Evolutionary conservation across 2,888 invertebrate species (phyloP), one percentile per base, ranked within the genome.

Genomic region (Lithosia quadra): DNA sequence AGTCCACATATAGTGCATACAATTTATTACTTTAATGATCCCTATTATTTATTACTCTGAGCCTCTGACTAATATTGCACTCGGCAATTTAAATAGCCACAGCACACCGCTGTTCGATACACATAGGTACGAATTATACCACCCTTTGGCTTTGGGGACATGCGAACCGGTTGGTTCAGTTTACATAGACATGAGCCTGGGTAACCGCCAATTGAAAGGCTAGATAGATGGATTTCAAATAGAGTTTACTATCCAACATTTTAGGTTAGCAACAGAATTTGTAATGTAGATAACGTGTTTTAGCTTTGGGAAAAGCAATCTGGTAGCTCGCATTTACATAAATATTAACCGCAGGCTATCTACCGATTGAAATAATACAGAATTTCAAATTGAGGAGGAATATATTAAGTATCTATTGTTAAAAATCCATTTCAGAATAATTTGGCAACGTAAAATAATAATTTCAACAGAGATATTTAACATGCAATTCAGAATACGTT

Each of bases 211-310:
- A 57, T 57, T 57, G 28, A 57, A 57, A 33, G 24, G 57, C 33
- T 28, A 57, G 57, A 57, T 24, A 57, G 57, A 57, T 24, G 24
- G 57, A 57, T 57, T 57, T 57, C 28, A 57, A 57, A 57, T 57
- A 33, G 33, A n/a, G 15, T 13, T 56, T 22, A 56, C 22, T 56
- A 33, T 18, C 33, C 24, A 58, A 58, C 58, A 33, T 58, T 58
- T 58, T 33, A 58, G 33, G 28, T 28, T 58, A 4, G 58, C 2
- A 34, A 58, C n/a, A 28, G 28, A 58, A 58, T 58, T 58, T 58
- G n/a, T 58, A 34, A 58, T 28, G 58, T 18, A 33, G 18, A 24
- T 56, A 56, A 56, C 15, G 15, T 56, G 56, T 15, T 33, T 24
- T 22, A 56, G 5, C 11, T 28, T 33, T 18, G 28, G n/a, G 10